Evolutionary conservation across 2,113 vertebrate species (phyloP).

Genomic region (Echinops telfairi): DNA sequence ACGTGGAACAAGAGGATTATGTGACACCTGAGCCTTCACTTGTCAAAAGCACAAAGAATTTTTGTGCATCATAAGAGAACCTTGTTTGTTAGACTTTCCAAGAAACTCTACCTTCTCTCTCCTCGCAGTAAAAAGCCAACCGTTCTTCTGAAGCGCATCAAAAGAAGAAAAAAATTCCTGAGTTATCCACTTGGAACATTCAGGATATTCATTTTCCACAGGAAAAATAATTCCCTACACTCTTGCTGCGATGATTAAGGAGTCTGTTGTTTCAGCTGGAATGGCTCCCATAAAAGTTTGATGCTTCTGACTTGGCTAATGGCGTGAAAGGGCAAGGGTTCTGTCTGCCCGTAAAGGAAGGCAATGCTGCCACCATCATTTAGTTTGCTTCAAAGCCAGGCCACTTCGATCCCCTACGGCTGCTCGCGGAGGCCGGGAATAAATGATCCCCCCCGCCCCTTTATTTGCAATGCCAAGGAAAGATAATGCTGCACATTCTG

Average conservation of each 20-base stretch:
- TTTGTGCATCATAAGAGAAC: not conserved
- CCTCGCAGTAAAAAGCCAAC: constrained; percentile 22
- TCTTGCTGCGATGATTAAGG: constrained; percentile 60
- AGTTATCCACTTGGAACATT: constrained; percentile 58
- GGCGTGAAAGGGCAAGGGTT: constrained; percentile 60
- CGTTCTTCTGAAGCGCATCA: not conserved
- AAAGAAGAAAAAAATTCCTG: not conserved
- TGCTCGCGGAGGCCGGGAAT: constrained; percentile 68
- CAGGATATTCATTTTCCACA: constrained; percentile 67
- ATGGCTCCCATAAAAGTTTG: constrained; percentile 52
- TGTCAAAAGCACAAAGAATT: not conserved
- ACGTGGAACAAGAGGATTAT: not conserved
- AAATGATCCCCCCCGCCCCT: constrained; percentile 67
- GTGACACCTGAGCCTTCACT: not conserved
- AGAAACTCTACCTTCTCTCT: not conserved
- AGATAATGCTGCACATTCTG: constrained; percentile 79
- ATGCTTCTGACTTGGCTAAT: constrained; percentile 65
- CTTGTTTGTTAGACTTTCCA: not conserved
- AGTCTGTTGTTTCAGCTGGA: constrained; percentile 56
- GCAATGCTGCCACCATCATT: constrained; percentile 56
- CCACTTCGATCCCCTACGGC: constrained; percentile 66
- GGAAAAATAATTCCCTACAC: not conserved
- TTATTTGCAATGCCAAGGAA: constrained; percentile 78
- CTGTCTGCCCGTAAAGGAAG: constrained; percentile 66
- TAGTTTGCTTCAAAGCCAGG: constrained; percentile 59